Base-by-base conservation (phyloP, 2,797 vertebrate genomes). In the Artibeus lituratus region DNA sequence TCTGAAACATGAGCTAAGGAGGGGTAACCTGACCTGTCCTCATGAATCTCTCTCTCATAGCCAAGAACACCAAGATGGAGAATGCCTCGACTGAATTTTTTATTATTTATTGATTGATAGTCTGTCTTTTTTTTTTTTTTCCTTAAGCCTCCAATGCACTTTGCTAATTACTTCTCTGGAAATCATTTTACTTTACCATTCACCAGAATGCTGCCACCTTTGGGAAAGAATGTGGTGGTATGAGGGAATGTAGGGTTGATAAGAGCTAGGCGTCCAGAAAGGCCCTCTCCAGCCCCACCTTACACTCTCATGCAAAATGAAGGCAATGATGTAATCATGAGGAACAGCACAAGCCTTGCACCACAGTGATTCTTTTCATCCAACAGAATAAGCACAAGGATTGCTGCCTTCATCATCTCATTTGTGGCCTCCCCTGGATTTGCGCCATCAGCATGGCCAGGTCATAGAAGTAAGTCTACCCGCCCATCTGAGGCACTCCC, bases 51-150 rank as follows among this genome's bases (percentile, higher is more conserved):
- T 24, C 32, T 55, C 87, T 80, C 76, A 51, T 59, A 90, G 90
- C 72, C 93, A 97, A 95, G 91, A 96, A 92, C 49, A 96, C 94
- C 85, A 95, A 86, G 84, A 95, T 53, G 87, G 96, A 97, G 96
- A 98, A 96, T 91, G 93, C 65, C 72, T 96, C 4, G 22, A 92
- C 94, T 96, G 94, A 96, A 96, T 97, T 96, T 95, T 95, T 95
- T 93, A 96, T 96, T 97, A 94, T 97, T 97, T 96, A 97, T 94
- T 96, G 96, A 96, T 95, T 95, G 93, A 96, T 95, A 96, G 90
- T 51, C 44, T 69, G 26, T 42, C 59, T 39, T 62, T 53, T 53
- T 7, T 77, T 72, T 59, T 53, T 18, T n/a, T 19, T 2, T 3
- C 26, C 62, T 90, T 26, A 72, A 97, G 77, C 89, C 67, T 96